Percentiles rank a stretch among this genome's conserved stretches.
Evolutionary conservation across 2,888 invertebrate species (phyloP).

Genomic region (Spialia ferax): DNA sequence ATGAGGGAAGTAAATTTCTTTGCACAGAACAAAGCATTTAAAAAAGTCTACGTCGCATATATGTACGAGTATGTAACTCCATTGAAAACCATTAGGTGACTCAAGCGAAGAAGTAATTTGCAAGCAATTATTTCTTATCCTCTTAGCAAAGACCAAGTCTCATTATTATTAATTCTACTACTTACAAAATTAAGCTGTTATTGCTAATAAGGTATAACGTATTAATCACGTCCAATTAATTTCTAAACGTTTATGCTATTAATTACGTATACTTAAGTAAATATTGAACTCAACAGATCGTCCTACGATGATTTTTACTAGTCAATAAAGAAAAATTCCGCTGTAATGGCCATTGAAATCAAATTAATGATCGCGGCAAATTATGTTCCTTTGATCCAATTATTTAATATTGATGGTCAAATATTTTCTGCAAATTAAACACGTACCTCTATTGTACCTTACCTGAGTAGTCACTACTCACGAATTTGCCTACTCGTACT

Average conservation of each 20-base stretch:
- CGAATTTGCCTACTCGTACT: no score
- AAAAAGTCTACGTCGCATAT: conserved; percentile 74
- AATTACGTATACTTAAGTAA: neutral
- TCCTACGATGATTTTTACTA: no score
- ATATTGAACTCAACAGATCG: conserved; percentile 10
- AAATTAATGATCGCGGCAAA: conserved; percentile 19
- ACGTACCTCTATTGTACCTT: neutral
- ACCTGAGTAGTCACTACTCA: no score
- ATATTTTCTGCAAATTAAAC: neutral
- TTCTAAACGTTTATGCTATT: no score
- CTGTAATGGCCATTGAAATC: conserved; percentile 27
- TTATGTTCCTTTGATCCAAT: conserved; percentile 11
- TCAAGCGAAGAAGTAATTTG: conserved; percentile 76
- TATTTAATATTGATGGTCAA: neutral
- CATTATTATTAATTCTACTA: no score
- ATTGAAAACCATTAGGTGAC: conserved; percentile 81
- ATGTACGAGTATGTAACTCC: conserved; percentile 79
- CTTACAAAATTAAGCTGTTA: no score
- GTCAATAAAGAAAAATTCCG: conserved; percentile 9
- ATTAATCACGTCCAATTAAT: no score
- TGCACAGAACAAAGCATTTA: conserved; percentile 77
- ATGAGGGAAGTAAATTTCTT: conserved; percentile 75
- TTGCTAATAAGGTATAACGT: no score
- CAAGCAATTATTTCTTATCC: conserved; percentile 74
- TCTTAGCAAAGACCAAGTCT: conserved; percentile 66